A percentile compares a stretch with the other conserved stretches of the same genome.
Conservation (phyloP, 2,888 invertebrate genomes). For the Odontothrips loti region DNA sequence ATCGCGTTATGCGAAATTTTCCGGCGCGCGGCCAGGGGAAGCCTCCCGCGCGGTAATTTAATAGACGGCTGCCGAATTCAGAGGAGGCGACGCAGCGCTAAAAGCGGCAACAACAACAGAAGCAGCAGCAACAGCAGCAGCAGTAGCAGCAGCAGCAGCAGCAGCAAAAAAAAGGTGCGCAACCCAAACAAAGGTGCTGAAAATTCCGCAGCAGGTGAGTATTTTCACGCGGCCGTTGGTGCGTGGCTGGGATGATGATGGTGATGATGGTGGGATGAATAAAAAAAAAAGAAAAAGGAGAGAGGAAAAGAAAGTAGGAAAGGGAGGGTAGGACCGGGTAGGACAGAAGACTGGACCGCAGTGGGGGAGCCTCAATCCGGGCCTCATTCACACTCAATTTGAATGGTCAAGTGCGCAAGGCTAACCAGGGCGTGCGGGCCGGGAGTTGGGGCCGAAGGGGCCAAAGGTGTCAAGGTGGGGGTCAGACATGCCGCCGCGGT, state of each 20-base stretch:
- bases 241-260: no score
- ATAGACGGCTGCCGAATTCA: not conserved
- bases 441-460: not conserved
- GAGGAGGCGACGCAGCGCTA: no score
- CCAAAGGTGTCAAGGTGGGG: not conserved
- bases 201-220: no score
- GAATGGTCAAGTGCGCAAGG: constrained; percentile 19
- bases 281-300: not conserved
- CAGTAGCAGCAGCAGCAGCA: no score
- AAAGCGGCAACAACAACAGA: no score
- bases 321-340: not conserved
- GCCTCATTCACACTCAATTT: constrained; percentile 25
- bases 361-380: not conserved
- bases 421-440: not conserved
- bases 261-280: not conserved
- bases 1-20: not conserved
- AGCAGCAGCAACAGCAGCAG: no score
- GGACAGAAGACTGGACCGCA: not conserved
- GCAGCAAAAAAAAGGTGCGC: no score
- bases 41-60: not conserved
- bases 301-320: not conserved
- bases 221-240: no score
- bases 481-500: not conserved
- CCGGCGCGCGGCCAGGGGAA: no score
- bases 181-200: no score